Evolutionary conservation across 2,888 invertebrate genomes (phyloP).

Genomic region (Hedya salicella): DNA sequence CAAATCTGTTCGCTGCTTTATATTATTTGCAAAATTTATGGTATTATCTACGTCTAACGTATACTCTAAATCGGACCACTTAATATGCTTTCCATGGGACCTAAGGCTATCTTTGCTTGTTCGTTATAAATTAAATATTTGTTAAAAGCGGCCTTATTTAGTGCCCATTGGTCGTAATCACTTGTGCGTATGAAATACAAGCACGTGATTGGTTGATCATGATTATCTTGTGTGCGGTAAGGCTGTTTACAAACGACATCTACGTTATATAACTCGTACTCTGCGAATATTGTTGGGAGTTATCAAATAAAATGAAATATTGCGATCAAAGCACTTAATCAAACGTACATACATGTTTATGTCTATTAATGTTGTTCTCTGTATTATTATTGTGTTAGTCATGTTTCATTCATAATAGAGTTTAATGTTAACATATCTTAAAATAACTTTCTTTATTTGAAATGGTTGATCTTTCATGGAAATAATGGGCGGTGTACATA

Average conservation of each 20-base stretch:
- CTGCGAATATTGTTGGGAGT: neutral
- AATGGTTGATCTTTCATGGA: conserved; percentile 45
- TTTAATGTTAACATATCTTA: conserved; percentile 62
- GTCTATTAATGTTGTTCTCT: conserved; percentile 30
- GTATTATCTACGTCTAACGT: neutral
- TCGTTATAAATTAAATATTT: conserved; percentile 6
- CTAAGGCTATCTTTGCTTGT: conserved; percentile 4
- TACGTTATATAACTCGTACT: neutral
- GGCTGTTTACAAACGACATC: neutral
- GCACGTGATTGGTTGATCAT: neutral
- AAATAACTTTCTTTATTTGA: conserved; percentile 46
- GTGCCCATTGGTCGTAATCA: neutral
- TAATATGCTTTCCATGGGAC: conserved; percentile 14
- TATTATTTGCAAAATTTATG: conserved; percentile 2
- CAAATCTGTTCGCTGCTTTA: too few species aligned
- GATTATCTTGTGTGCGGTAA: neutral
- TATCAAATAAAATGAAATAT: conserved; percentile 2
- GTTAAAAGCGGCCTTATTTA: conserved; percentile 3
- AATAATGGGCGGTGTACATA: conserved; percentile 42
- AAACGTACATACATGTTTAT: conserved; percentile 14
- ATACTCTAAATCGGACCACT: conserved; percentile 23
- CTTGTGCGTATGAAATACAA: conserved; percentile 2
- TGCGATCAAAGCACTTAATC: conserved; percentile 12
- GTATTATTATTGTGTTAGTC: conserved; percentile 38
- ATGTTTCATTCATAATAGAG: conserved; percentile 46